A percentile compares a stretch with the other conserved stretches of the same genome.
Evolutionary conservation across 2,113 vertebrate genomes (phyloP).

Genomic region (Gambusia affinis): DNA sequence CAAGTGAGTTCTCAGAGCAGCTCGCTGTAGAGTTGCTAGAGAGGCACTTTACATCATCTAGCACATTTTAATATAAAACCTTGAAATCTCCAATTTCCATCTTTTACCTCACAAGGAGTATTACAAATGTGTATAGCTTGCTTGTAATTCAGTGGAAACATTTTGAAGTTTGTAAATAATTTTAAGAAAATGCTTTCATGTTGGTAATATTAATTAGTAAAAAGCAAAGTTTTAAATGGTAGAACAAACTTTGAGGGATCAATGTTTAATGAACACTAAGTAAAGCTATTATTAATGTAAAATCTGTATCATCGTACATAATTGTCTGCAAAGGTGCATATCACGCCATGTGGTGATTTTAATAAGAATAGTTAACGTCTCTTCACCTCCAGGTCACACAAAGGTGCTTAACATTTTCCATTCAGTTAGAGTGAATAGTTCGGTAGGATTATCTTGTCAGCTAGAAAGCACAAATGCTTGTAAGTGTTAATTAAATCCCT

Average conservation of each 20-base stretch:
- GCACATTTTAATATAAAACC: neutral
- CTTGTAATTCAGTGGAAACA: neutral
- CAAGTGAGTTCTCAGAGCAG: neutral
- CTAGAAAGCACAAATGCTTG: neutral
- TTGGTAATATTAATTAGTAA: neutral
- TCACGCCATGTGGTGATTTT: neutral
- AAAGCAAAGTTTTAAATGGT: too few relatives aligned
- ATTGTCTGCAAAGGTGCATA: neutral
- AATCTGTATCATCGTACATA: neutral
- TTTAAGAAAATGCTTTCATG: neutral
- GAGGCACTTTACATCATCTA: neutral
- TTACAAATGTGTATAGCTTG: neutral
- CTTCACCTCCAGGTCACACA: neutral
- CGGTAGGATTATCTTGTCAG: neutral
- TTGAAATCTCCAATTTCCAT: neutral
- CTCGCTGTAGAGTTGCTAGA: neutral
- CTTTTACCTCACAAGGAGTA: too few relatives aligned
- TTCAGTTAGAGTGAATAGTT: neutral
- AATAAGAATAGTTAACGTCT: neutral
- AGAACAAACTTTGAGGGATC: neutral
- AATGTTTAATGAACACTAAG: neutral
- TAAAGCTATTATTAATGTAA: constrained; percentile 3
- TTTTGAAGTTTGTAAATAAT: neutral
- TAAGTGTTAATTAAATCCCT: neutral
- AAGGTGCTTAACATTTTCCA: neutral